Conservation (phyloP, 1,140 invertebrate genomes). For the Eumaeus atala region DNA sequence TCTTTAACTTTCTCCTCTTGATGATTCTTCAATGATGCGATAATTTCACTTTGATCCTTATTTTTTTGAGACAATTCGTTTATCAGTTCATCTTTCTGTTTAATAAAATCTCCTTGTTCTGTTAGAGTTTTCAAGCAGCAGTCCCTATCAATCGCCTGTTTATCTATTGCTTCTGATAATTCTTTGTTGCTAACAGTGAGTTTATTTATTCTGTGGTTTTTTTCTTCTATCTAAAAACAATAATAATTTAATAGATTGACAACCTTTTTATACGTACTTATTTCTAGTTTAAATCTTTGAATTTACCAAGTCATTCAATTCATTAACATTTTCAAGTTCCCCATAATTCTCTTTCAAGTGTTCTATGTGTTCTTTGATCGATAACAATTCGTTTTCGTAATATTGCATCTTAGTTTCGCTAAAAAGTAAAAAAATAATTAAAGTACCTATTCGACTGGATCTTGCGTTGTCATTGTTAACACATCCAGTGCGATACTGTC, state of each 20-base stretch:
- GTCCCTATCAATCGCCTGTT: constrained; percentile 40
- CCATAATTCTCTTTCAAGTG: constrained; percentile 48
- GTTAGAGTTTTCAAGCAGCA: constrained; percentile 25
- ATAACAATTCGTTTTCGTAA: constrained; percentile 45
- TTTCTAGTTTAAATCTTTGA: neutral
- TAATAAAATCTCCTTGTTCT: constrained; percentile 35
- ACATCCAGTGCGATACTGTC: too few relatives aligned
- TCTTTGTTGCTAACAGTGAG: constrained; percentile 35
- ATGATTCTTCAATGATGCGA: constrained; percentile 43
- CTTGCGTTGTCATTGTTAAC: too few relatives aligned
- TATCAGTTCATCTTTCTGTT: constrained; percentile 40
- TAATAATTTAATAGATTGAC: constrained; percentile 3
- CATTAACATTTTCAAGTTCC: constrained; percentile 40
- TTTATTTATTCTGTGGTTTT: constrained; percentile 39
- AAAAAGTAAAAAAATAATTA: constrained; percentile 25
- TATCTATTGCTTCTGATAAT: constrained; percentile 35
- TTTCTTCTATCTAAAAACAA: constrained; percentile 22
- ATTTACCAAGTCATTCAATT: constrained; percentile 44
- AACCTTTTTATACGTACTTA: neutral
- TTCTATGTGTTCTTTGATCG: constrained; percentile 40
- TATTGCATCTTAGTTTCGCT: constrained; percentile 47
- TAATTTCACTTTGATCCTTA: constrained; percentile 49
- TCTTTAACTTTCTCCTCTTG: constrained; percentile 29
- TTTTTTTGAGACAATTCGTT: constrained; percentile 47
- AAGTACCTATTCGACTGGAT: too few relatives aligned